Percentiles rank a stretch among this genome's conserved stretches.
Evolutionary conservation across 1,140 invertebrate genomes (phyloP).

Genomic region (Brachionus koreanus): DNA sequence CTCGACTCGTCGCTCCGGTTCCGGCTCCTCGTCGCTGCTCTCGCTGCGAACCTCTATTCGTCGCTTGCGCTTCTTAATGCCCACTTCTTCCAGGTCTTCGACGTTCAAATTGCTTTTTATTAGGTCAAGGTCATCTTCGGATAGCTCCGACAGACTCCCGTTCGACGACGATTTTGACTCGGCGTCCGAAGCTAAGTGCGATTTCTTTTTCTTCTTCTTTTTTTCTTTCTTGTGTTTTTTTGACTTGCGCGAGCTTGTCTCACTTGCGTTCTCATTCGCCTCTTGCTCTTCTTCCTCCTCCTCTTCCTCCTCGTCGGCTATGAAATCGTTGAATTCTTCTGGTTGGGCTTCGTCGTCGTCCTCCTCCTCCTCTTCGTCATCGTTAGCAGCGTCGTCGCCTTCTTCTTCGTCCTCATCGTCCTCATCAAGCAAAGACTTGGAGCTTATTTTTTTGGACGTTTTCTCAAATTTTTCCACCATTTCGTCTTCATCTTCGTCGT

Average conservation of each 20-base stretch:
- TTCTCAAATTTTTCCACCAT: not conserved
- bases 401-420: conserved; percentile 38
- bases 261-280: not conserved
- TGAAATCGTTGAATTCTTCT: conserved; percentile 40
- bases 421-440: not conserved
- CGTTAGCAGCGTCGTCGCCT: not conserved
- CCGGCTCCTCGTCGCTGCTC: not conserved
- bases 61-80: not conserved
- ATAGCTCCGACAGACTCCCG: not conserved
- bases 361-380: conserved; percentile 19
- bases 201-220: conserved; percentile 5
- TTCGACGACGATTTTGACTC: not conserved
- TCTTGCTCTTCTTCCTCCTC: not conserved
- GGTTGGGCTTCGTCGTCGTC: not conserved
- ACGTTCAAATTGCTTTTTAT: conserved; percentile 38
- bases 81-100: conserved; percentile 20
- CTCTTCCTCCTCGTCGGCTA: not conserved
- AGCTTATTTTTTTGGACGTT: not conserved
- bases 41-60: not conserved
- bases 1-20: not conserved
- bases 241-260: not conserved
- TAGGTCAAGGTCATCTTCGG: conserved; percentile 44
- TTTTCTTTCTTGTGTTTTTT: conserved; percentile 36
- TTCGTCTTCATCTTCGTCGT: not conserved
- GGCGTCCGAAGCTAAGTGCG: not conserved